These are phyloP conservation scores for Drosophila robusta DNA, from an alignment of 2,888 invertebrate genomes.

Conservation along the genomic window DNA sequence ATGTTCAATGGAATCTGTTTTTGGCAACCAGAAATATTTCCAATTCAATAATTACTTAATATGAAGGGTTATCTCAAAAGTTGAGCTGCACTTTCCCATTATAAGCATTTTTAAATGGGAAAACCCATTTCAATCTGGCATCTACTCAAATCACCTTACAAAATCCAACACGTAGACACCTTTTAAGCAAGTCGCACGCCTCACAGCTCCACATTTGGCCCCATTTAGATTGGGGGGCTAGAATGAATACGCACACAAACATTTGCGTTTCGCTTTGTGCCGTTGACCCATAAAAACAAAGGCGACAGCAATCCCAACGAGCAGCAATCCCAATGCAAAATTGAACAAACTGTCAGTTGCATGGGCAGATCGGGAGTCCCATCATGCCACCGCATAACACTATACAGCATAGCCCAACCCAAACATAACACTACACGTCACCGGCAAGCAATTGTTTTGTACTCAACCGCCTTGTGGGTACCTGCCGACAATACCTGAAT, in stretches of 20 bases:
- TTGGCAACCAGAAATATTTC: not conserved
- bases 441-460: slow-evolving; percentile 49
- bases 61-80: slow-evolving; percentile 4
- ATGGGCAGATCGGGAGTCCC: slow-evolving; percentile 35
- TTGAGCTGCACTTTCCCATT: slow-evolving; percentile 30
- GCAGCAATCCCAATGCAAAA: slow-evolving; percentile 62
- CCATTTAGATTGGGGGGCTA: not conserved
- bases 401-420: slow-evolving; percentile 28
- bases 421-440: slow-evolving; percentile 54
- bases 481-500: not conserved
- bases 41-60: not conserved
- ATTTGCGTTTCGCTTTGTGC: slow-evolving; percentile 60
- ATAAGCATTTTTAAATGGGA: slow-evolving; percentile 40
- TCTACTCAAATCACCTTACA: slow-evolving; percentile 46
- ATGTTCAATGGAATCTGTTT: too few species aligned
- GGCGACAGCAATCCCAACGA: slow-evolving; percentile 22
- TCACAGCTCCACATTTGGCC: not conserved
- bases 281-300: slow-evolving; percentile 72
- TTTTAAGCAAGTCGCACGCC: slow-evolving; percentile 32
- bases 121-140: slow-evolving; percentile 50
- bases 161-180: slow-evolving; percentile 49
- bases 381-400: slow-evolving; percentile 30
- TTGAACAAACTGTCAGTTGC: slow-evolving; percentile 75
- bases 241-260: slow-evolving; percentile 40
- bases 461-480: slow-evolving; percentile 25